phyloP scores from a whole-genome alignment of 2,888 invertebrate genomes.

The Nemurella pictetii region DNA sequence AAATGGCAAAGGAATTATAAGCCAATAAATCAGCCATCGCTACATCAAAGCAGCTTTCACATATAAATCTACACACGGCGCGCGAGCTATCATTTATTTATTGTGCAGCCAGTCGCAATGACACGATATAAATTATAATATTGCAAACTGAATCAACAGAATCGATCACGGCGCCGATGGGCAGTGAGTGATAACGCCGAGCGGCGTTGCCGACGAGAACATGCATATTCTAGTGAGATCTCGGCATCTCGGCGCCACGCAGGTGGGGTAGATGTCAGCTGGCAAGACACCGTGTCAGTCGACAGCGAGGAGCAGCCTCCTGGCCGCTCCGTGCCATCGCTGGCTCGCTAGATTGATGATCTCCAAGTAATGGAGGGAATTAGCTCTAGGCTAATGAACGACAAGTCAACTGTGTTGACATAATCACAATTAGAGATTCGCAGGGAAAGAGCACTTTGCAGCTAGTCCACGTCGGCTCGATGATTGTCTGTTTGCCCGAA shows the following conservation, averaged over 20 bases:
- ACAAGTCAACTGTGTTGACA: neutral
- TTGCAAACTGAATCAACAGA: neutral
- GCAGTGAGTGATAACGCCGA: neutral
- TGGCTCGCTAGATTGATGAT: neutral
- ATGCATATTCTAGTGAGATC: too few relatives aligned
- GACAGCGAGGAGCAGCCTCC: too few relatives aligned
- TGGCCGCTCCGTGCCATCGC: too few relatives aligned
- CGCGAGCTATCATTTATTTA: neutral
- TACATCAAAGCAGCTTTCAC: neutral
- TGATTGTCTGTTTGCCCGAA: neutral
- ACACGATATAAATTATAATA: neutral
- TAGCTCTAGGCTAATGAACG: neutral
- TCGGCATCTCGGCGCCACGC: neutral
- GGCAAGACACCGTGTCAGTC: neutral
- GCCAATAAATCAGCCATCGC: neutral
- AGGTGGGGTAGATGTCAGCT: neutral
- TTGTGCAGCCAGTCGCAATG: neutral
- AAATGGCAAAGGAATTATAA: neutral
- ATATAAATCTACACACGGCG: neutral
- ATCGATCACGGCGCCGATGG: too few relatives aligned
- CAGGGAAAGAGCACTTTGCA: neutral
- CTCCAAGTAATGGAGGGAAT: neutral
- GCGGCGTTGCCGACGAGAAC: too few relatives aligned
- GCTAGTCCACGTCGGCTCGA: neutral
- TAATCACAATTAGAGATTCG: neutral